Percentiles rank a stretch among this genome's conserved stretches.
phyloP scores from a whole-genome alignment of 2,797 vertebrate genomes.

The Manis crassicaudata region DNA sequence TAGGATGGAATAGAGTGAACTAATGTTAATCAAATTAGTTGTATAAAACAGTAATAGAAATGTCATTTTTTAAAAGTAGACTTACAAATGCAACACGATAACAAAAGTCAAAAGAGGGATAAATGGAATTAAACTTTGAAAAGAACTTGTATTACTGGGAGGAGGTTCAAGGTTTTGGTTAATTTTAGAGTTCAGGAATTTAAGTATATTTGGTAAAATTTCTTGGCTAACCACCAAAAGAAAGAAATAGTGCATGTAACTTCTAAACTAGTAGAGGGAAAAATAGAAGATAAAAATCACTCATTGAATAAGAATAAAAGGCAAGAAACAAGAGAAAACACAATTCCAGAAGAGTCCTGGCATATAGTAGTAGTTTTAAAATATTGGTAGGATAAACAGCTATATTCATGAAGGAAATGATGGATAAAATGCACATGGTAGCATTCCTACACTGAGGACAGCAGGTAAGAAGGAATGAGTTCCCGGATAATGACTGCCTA shows the following conservation, averaged over 20 bases:
- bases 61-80: not conserved
- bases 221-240: not conserved
- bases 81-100: not conserved
- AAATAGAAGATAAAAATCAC: not conserved
- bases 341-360: not conserved
- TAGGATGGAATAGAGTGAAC: not conserved
- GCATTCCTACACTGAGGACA: not conserved
- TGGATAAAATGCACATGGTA: accelerated
- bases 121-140: constrained; percentile 33
- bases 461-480: not conserved
- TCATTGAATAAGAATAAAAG: constrained; percentile 36
- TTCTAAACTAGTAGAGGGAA: not conserved
- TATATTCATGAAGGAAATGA: not conserved
- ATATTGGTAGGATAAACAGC: not conserved
- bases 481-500: not conserved
- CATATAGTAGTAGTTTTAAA: not conserved
- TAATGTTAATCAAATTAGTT: not conserved
- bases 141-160: not conserved
- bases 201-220: not conserved
- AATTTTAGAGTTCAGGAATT: constrained; percentile 21
- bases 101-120: not conserved
- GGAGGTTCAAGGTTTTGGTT: not conserved
- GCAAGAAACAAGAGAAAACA: not conserved
- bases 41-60: not conserved
- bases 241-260: not conserved